phyloP scores from a whole-genome alignment of 2,888 invertebrate genomes.

The Ernsta delagoae region DNA sequence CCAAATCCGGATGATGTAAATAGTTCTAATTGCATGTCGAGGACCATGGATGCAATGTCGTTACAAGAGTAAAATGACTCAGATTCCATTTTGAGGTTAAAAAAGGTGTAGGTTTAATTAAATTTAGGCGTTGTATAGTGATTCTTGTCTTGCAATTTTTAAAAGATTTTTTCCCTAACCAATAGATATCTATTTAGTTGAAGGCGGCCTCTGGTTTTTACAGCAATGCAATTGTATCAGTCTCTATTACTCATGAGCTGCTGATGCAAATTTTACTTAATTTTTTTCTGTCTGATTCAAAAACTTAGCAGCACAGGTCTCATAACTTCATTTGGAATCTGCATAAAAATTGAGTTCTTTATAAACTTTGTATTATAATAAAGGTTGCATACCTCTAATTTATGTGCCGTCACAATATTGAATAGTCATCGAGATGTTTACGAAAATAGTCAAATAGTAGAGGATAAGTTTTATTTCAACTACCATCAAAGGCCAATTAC shows the following conservation, averaged over 20 bases:
- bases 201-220: not conserved
- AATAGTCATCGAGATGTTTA: not conserved
- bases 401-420: not conserved
- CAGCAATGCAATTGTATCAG: not conserved
- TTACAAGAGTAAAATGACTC: slow-evolving; percentile 11
- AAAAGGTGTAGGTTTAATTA: not conserved
- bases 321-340: not conserved
- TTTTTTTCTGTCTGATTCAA: not conserved
- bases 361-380: no score
- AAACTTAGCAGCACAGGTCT: not conserved
- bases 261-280: not conserved
- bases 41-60: slow-evolving; percentile 9
- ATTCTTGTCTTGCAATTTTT: no score
- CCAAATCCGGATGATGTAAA: slow-evolving; percentile 36
- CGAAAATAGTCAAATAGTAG: not conserved
- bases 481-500: slow-evolving; percentile 34
- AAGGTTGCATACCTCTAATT: not conserved
- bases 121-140: not conserved
- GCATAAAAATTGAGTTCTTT: no score
- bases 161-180: no score
- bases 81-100: not conserved
- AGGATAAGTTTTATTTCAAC: not conserved
- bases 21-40: slow-evolving; percentile 23
- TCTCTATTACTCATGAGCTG: not conserved
- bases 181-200: not conserved